Evolutionary conservation across 2,113 vertebrate genomes (phyloP).

Genomic region (Sialia sialis): DNA sequence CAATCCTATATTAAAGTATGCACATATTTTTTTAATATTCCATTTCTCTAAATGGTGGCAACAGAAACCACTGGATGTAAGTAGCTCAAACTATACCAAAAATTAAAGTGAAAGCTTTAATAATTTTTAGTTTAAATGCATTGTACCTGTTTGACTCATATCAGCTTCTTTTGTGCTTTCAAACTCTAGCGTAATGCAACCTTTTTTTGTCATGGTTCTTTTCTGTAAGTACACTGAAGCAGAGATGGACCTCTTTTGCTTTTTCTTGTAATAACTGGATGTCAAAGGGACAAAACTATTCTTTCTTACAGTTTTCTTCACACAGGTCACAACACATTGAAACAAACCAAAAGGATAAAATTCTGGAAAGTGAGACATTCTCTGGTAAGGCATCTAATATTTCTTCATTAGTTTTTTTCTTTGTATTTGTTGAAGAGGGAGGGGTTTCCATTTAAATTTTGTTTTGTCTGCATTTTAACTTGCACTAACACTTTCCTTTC

Average conservation of each 20-base stretch:
- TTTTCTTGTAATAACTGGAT: not conserved
- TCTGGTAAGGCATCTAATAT: not conserved
- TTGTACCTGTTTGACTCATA: not conserved
- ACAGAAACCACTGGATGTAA: not conserved
- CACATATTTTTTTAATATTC: not conserved
- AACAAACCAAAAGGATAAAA: not conserved
- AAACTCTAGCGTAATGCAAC: not conserved
- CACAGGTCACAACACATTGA: not conserved
- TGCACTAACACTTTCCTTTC: not conserved
- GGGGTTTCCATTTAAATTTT: not conserved
- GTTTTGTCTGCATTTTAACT: not conserved
- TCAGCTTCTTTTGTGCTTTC: not conserved
- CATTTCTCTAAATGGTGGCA: accelerated
- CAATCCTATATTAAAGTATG: not conserved
- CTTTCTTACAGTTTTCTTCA: not conserved
- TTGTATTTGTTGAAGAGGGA: not conserved
- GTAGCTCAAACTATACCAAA: not conserved
- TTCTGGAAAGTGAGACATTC: not conserved
- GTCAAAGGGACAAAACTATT: not conserved
- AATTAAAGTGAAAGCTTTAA: not conserved
- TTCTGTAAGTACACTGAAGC: not conserved
- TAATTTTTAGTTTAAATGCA: not conserved
- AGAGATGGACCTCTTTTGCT: not conserved
- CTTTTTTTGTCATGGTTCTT: not conserved
- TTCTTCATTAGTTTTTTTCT: not conserved